Percentiles rank a stretch among this genome's conserved stretches.
phyloP scores from a whole-genome alignment of 2,888 invertebrate genomes.

The Eupithecia pulchellata region DNA sequence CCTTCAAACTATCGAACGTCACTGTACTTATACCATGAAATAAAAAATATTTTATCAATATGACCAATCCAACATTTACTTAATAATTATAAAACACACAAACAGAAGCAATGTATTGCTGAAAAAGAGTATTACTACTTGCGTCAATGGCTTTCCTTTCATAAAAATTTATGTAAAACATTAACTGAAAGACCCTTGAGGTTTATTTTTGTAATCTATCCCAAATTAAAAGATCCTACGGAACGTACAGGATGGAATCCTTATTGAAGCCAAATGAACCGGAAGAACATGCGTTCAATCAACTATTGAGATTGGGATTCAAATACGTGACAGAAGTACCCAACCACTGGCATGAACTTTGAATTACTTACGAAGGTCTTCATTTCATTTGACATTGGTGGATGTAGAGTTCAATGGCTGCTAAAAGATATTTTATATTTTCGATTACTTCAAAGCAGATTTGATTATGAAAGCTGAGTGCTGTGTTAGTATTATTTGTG shows the following conservation, averaged over 20 bases:
- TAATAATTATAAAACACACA: neutral
- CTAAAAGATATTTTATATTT: too few species aligned
- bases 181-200: neutral
- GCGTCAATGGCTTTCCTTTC: neutral
- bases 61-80: neutral
- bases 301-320: constrained; percentile 47
- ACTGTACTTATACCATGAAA: neutral
- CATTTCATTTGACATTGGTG: constrained; percentile 14
- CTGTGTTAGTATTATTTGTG: too few species aligned
- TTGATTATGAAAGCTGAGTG: too few species aligned
- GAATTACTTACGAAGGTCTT: neutral
- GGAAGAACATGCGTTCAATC: constrained; percentile 51
- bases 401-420: neutral
- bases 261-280: constrained; percentile 50
- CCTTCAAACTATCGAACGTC: neutral
- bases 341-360: constrained; percentile 8
- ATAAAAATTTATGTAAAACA: neutral
- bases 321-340: constrained; percentile 32
- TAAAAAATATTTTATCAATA: neutral
- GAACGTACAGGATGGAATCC: constrained; percentile 29
- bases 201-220: neutral
- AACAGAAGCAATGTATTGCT: neutral
- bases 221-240: constrained; percentile 20
- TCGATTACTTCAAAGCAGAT: too few species aligned
- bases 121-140: neutral